Percentiles rank a stretch among this genome's conserved stretches.
These are phyloP conservation scores for Orius insidiosus DNA, from an alignment of 1,140 invertebrate species.

Conservation along the genomic window DNA sequence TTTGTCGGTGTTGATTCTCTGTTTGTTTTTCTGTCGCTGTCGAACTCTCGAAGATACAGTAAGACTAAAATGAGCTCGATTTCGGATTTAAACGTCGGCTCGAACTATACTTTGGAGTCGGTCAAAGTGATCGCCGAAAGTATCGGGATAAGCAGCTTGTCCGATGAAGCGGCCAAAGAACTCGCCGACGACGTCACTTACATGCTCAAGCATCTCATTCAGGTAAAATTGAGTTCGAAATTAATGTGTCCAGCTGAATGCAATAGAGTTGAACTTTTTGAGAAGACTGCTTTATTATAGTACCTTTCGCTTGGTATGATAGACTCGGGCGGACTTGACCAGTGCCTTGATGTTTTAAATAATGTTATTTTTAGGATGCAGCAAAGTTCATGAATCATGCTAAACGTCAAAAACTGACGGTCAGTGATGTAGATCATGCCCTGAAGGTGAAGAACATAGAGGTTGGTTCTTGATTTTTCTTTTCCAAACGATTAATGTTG, in stretches of 20 bases:
- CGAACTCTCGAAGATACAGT: too few relatives aligned
- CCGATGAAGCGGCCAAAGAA: conserved; percentile 83
- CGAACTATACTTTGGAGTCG: conserved; percentile 44
- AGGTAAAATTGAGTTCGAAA: conserved; percentile 27
- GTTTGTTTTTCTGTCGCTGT: too few relatives aligned
- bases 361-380: conserved; percentile 56
- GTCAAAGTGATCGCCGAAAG: conserved; percentile 89
- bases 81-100: too few relatives aligned
- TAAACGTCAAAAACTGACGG: conserved; percentile 65
- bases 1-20: too few relatives aligned
- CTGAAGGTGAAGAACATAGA: conserved; percentile 84
- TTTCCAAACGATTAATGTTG: background rate
- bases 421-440: conserved; percentile 72
- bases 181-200: conserved; percentile 83
- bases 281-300: too few relatives aligned
- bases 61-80: too few relatives aligned
- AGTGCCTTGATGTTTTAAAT: too few relatives aligned
- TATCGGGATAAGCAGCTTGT: conserved; percentile 55
- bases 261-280: background rate
- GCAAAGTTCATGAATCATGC: conserved; percentile 85
- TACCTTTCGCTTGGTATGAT: too few relatives aligned
- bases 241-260: background rate
- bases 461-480: conserved; percentile 29
- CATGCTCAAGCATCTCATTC: conserved; percentile 69
- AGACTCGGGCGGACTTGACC: too few relatives aligned